Base-by-base conservation (phyloP, 2,888 invertebrate genomes). In the Falcaria lacertinaria region DNA sequence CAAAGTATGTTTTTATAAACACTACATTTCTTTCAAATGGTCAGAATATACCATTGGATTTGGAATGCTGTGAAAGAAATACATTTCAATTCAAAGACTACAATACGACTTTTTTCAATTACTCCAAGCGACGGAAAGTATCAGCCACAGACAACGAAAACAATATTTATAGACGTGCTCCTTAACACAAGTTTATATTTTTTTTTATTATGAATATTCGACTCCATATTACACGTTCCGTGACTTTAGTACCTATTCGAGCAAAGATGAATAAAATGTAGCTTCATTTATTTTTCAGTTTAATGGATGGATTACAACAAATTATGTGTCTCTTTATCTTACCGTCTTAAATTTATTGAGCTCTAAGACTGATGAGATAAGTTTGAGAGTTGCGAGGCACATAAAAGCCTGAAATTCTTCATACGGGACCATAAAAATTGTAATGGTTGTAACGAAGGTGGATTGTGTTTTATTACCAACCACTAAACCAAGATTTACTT, bases 381-480 rank as follows among this genome's bases (percentile, higher is more conserved):
- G 41, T 41, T 41, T 38, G 41, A 44, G 22, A 34, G 37, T 38
- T 7, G 15, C 22, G n/a, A 25, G 14, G 15, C 35, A 13, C 33
- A 34, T 34, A 33, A 35, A 42, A 22, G 19, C 40, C 33, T 28
- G 43, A 40, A 45, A 34, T 35, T 43, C 39, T 34, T 39, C 39
- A 40, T 19, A 25, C 34, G 13, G 43, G 42, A 45, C 15, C 52
- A 48, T 59, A 47, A 43, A 48, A 42, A 43, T 47, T 49, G 34
- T 53, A 45, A 52, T 50, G 47, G 35, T 15, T 37, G 37, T 43
- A n/a, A 42, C 38, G 19, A 34, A 48, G 37, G 39, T 33, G 13
- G 32, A 42, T 34, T 35, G 34, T 42, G 39, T 40, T 60, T 60
- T 52, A 51, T 50, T 34, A 41, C 19, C 38, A 34, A 33, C 41